Base-by-base conservation (phyloP, 2,113 vertebrate species). In the Haemorhous mexicanus region DNA sequence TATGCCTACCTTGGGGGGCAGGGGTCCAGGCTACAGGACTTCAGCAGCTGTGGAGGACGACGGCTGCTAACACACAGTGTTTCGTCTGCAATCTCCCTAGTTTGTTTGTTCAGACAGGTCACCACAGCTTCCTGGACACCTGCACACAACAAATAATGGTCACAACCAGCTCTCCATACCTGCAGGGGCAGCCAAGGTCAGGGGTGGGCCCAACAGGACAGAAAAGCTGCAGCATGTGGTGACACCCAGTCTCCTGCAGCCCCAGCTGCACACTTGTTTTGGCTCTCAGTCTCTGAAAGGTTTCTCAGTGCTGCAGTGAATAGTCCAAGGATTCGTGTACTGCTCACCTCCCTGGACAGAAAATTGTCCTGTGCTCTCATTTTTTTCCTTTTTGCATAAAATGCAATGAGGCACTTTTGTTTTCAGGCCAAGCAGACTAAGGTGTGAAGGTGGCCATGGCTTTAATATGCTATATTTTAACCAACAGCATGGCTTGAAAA, bases 61-160 rank as follows among this genome's bases (percentile, higher is more conserved):
- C 97, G 98, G 82, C 98, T 97, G 95, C 97, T 98, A 93, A 98
- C 97, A 75, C 99, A 99, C 49, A 98, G 87, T 6, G 72, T 98
- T 93, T 99, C 98, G 0, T 98, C 98, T 1, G 89, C 97, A 16
- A 97, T 94, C 86, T 99, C 98, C 91, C 98, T 97, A 16, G 98
- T 99, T 97, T 99, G 99, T 97, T 99, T 99, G 98, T 99, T 99
- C 96, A 99, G 97, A 96, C 99, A 99, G 95, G 99, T 98, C 89
- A 99, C 98, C 94, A 99, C 98, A 26, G 99, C 98, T 97, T 99
- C 99, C 97, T 99, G 99, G 96, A 99, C 97, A 97, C 99, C 99
- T 99, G 97, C 73, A 87, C 64, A 95, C 47, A 96, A 91, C 90
- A 97, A 80, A 15, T 5, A 61, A 92, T 23, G 35, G 72, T 98